Evolutionary conservation across 2,888 invertebrate genomes (phyloP).

Genomic region (Cryptocephalus primarius): DNA sequence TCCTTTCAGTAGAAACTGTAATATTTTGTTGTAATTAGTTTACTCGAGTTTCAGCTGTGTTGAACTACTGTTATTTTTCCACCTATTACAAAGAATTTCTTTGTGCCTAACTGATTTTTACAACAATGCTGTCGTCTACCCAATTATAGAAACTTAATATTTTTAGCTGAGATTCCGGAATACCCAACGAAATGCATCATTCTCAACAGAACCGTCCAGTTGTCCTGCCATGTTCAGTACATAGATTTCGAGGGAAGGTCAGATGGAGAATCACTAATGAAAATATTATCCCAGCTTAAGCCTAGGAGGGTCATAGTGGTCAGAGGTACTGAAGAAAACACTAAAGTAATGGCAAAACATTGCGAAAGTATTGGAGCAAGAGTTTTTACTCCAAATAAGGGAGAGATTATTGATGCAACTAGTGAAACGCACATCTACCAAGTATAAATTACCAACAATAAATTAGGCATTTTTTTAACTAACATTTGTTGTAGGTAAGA

Average conservation of each 20-base stretch:
- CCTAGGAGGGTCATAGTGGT: slow-evolving; percentile 74
- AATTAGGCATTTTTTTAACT: not conserved
- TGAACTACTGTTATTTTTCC: too few species aligned
- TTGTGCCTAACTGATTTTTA: too few species aligned
- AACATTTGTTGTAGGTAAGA: slow-evolving; percentile 52
- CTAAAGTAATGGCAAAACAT: slow-evolving; percentile 55
- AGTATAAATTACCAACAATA: slow-evolving; percentile 39
- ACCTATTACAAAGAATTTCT: too few species aligned
- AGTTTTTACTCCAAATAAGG: slow-evolving; percentile 72
- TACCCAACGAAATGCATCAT: slow-evolving; percentile 85
- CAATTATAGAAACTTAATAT: not conserved
- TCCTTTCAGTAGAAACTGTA: too few species aligned
- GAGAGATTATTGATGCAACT: slow-evolving; percentile 88
- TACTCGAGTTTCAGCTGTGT: too few species aligned
- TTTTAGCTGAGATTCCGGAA: slow-evolving; percentile 46
- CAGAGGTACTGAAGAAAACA: slow-evolving; percentile 59
- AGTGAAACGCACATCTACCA: slow-evolving; percentile 98
- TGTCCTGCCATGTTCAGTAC: slow-evolving; percentile 80
- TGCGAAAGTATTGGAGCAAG: slow-evolving; percentile 49
- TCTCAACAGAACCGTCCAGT: slow-evolving; percentile 59
- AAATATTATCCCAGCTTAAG: slow-evolving; percentile 70
- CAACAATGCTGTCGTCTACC: too few species aligned
- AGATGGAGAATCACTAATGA: slow-evolving; percentile 71
- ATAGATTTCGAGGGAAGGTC: slow-evolving; percentile 96
- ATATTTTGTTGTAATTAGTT: too few species aligned